Base-by-base conservation (phyloP, 2,888 invertebrate species). In the Pinctada fucata region DNA sequence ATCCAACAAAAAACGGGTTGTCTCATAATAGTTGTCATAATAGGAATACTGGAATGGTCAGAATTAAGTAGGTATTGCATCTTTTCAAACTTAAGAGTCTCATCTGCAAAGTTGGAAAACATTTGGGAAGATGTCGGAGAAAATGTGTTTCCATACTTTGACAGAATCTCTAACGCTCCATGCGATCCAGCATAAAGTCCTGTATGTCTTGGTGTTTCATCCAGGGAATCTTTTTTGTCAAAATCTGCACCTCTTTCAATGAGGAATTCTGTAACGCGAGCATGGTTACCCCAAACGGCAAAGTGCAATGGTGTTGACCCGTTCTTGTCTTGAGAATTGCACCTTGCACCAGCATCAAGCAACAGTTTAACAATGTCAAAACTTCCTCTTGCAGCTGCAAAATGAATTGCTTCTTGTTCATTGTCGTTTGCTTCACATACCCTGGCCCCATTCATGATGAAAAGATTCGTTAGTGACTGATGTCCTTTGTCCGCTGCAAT, bases 301-400 rank as follows among this genome's bases (percentile, higher is more conserved):
- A 81, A 74, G 70, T 79, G 83, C 4, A 83, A 70, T 8, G 82
- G 78, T 2, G 78, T 71, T 4, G 79, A 72, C n/a, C 50, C 16
- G 10, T 79, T 67, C 48, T 48, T 50, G 50, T 83, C 79, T n/a
- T 45, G 10, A 8, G 64, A 65, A 52, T 79, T 78, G 0, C 79
- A 68, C 49, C 75, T 63, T 45, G 79, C 81, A 3, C 79, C 81
- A 47, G 50, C 51, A n/a, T 69, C n/a, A 3, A 81, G 3, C 4
- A 83, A 72, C 8, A 70, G 63, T 4, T 75, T 58, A n/a, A 81
- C 68, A 13, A 75, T 49, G 10, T 48, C 8, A 47, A 45, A 45
- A 52, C 67, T 58, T 2, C 68, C 58, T 4, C 67, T 47, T 77
- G 65, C 72, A n/a, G 77, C 72, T 16, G 72, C 72, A 16, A 72